Percentiles rank a stretch among this genome's conserved stretches.
Conservation (phyloP, 1,140 invertebrate species). For the Battus philenor region DNA sequence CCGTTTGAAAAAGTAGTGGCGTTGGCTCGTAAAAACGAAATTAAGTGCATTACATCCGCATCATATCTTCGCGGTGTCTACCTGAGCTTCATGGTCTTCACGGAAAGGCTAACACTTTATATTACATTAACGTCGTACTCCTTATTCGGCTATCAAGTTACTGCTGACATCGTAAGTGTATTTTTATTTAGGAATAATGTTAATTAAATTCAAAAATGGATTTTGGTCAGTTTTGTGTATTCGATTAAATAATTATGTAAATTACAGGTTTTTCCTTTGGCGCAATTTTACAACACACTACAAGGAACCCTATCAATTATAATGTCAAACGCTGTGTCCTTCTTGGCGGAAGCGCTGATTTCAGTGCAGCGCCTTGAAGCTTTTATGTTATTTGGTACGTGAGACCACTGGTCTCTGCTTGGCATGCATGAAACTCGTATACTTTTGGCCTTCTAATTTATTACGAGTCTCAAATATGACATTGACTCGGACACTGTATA, state of each 20-base stretch:
- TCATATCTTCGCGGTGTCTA: constrained; percentile 84
- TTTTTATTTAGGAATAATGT: too few relatives aligned
- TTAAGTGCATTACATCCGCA: constrained; percentile 80
- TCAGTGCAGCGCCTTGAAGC: constrained; percentile 82
- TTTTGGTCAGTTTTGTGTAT: too few relatives aligned
- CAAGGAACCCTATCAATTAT: constrained; percentile 79
- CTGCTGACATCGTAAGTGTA: constrained; percentile 79
- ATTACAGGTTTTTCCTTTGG: constrained; percentile 73
- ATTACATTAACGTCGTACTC: constrained; percentile 84
- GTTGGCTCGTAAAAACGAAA: constrained; percentile 76
- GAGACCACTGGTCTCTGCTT: constrained; percentile 40
- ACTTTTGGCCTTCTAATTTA: constrained; percentile 16
- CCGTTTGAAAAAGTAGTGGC: constrained; percentile 80
- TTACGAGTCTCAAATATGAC: constrained; percentile 46
- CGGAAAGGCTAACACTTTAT: constrained; percentile 84
- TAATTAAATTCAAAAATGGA: too few relatives aligned
- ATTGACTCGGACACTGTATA: constrained; percentile 26
- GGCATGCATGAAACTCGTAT: constrained; percentile 25
- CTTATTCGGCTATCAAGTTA: constrained; percentile 80
- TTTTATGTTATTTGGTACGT: constrained; percentile 81
- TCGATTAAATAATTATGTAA: constrained; percentile 20
- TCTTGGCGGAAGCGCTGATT: constrained; percentile 81
- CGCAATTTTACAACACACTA: constrained; percentile 74
- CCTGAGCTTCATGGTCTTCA: constrained; percentile 82
- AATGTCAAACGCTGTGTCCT: constrained; percentile 85